These are phyloP conservation scores for Meloidogyne floridensis DNA, from an alignment of 1,140 invertebrate genomes.

Conservation along the genomic window DNA sequence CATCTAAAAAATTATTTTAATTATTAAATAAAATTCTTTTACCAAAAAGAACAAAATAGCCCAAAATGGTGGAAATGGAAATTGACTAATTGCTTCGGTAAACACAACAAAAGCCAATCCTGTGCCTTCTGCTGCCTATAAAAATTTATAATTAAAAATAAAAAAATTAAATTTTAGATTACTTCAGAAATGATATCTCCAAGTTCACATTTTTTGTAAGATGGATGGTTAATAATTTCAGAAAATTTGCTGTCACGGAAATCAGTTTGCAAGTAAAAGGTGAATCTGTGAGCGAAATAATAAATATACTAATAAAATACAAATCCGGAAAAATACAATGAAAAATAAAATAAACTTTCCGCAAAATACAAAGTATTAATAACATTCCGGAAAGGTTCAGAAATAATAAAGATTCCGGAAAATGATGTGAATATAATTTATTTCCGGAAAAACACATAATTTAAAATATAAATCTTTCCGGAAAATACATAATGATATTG, in stretches of 20 bases:
- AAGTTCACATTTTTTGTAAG: conserved; percentile 53
- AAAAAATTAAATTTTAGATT: background rate
- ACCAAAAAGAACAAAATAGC: conserved; percentile 83
- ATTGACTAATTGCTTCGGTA: conserved; percentile 84
- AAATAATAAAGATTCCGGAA: too few species aligned
- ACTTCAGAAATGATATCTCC: conserved; percentile 59
- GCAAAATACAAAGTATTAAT: too few species aligned
- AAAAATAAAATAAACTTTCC: background rate
- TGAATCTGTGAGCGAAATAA: background rate
- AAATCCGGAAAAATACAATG: background rate
- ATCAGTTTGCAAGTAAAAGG: conserved; percentile 31
- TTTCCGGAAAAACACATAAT: too few species aligned
- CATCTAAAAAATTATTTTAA: conserved; percentile 71
- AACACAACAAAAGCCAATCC: conserved; percentile 88
- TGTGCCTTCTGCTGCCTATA: conserved; percentile 86
- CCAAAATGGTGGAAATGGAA: conserved; percentile 87
- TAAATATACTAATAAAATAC: background rate
- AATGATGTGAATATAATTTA: too few species aligned
- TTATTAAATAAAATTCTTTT: background rate
- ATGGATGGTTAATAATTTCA: conserved; percentile 47
- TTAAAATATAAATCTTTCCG: background rate
- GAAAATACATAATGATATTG: background rate
- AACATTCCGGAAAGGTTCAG: too few species aligned
- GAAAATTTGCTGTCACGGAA: conserved; percentile 50
- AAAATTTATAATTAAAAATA: conserved; percentile 22